These are phyloP conservation scores for Sceloporus undulatus DNA, from an alignment of 2,113 vertebrate species.

Conservation along the genomic window DNA sequence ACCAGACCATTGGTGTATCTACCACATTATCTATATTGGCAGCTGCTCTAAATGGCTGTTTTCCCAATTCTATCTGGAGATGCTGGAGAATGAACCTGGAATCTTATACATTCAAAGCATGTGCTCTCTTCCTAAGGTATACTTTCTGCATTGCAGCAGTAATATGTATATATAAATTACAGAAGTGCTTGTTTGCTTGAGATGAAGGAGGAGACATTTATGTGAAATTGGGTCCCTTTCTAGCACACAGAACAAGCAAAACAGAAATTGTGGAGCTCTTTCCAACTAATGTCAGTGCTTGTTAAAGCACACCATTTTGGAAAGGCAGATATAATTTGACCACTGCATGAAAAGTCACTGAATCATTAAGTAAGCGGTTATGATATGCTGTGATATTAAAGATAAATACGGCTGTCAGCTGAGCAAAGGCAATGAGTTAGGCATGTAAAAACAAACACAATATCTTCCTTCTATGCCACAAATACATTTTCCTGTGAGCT, in stretches of 20 bases:
- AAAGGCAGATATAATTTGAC: slow-evolving; percentile 77
- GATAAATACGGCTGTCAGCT: slow-evolving; percentile 63
- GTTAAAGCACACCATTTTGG: slow-evolving; percentile 43
- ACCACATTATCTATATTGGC: too few species aligned
- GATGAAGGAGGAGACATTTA: background rate
- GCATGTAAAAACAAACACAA: background rate
- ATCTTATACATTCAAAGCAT: background rate
- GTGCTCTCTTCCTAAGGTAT: background rate
- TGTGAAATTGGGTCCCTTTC: slow-evolving; percentile 26
- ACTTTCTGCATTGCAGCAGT: background rate
- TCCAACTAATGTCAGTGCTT: slow-evolving; percentile 36
- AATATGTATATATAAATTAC: background rate
- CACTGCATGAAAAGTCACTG: slow-evolving; percentile 78
- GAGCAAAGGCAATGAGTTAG: background rate
- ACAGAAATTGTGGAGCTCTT: slow-evolving; percentile 43
- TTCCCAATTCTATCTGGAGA: background rate
- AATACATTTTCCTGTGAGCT: background rate
- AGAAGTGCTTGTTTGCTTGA: background rate
- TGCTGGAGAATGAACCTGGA: background rate
- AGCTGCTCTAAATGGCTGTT: too few species aligned
- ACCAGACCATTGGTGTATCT: too few species aligned
- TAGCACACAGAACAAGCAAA: slow-evolving; percentile 39
- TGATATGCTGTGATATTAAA: slow-evolving; percentile 84
- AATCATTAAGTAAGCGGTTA: slow-evolving; percentile 92
- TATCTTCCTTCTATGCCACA: accelerated